These are phyloP conservation scores for Drosophila paramelanica DNA, from an alignment of 2,888 invertebrate genomes.

Conservation along the genomic window DNA sequence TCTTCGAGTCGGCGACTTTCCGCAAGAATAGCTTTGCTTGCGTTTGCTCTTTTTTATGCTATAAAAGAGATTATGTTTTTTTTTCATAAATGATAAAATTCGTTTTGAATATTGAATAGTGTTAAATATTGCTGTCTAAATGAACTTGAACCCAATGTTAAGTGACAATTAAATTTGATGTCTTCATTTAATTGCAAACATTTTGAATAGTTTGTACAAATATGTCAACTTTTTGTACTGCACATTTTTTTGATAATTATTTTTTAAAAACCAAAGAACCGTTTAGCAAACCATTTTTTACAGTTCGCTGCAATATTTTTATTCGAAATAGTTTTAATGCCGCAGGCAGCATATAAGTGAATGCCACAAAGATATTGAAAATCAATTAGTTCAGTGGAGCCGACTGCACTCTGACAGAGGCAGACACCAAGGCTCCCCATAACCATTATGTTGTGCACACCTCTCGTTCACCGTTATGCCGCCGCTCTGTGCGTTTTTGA, in stretches of 20 bases:
- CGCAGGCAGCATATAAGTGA: constrained; percentile 38
- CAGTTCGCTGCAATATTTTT: constrained; percentile 20
- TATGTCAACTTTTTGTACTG: background rate
- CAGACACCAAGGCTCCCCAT: constrained; percentile 20
- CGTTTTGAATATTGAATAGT: constrained; percentile 6
- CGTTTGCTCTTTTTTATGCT: background rate
- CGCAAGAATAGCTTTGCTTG: no score
- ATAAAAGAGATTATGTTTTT: background rate
- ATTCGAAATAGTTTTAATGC: constrained; percentile 11
- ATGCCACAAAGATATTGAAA: constrained; percentile 51
- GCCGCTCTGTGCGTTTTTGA: constrained; percentile 3
- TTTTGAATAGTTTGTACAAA: constrained; percentile 31
- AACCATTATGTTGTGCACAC: constrained; percentile 1
- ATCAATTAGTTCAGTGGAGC: constrained; percentile 62
- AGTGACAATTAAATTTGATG: constrained; percentile 66
- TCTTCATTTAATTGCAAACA: constrained; percentile 58
- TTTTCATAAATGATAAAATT: background rate
- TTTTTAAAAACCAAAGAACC: constrained; percentile 7
- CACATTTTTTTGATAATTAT: constrained; percentile 1
- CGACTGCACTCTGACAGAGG: constrained; percentile 16
- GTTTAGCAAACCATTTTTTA: constrained; percentile 14
- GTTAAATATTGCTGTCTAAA: constrained; percentile 40
- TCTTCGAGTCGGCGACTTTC: no score
- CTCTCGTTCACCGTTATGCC: constrained; percentile 3
- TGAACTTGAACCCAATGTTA: constrained; percentile 71